Evolutionary conservation across 2,888 invertebrate genomes (phyloP).

Genomic region (Drosophila sordidula): DNA sequence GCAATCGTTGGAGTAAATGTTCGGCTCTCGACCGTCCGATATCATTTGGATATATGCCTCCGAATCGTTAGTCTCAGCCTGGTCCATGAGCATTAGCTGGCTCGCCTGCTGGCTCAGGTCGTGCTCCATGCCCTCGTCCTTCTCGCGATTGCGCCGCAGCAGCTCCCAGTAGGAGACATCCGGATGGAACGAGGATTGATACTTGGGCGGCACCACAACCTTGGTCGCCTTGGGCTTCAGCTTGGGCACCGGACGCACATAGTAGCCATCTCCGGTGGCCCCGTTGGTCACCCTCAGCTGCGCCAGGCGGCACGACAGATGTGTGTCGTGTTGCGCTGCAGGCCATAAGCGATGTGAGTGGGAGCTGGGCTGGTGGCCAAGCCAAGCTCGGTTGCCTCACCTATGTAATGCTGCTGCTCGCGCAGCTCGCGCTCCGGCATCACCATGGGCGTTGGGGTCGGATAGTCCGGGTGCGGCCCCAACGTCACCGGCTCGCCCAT

Average conservation of each 20-base stretch:
- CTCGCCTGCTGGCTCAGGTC: neutral
- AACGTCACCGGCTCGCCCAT: conserved; percentile 27
- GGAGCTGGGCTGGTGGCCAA: too few relatives aligned
- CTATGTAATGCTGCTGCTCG: conserved; percentile 43
- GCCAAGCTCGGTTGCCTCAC: conserved; percentile 12
- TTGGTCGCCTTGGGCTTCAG: neutral
- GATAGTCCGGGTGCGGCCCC: neutral
- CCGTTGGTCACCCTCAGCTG: conserved; percentile 45
- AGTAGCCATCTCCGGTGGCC: conserved; percentile 48
- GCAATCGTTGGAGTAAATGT: neutral
- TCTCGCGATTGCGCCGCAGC: neutral
- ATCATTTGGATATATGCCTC: too few relatives aligned
- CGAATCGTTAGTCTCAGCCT: neutral
- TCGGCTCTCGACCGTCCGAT: neutral
- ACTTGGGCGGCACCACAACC: neutral
- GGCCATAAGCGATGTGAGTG: neutral
- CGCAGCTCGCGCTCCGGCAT: conserved; percentile 19
- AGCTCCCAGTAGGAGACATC: conserved; percentile 22
- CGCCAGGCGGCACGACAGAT: neutral
- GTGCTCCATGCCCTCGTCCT: neutral
- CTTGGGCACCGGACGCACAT: conserved; percentile 12
- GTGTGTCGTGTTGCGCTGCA: conserved; percentile 25
- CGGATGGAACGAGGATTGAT: conserved; percentile 12
- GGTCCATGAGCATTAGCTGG: neutral
- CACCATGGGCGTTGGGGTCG: conserved; percentile 25